A percentile compares a stretch with the other conserved stretches of the same genome.
phyloP scores from a whole-genome alignment of 2,888 invertebrate genomes.

The Trissolcus brochymenae region DNA sequence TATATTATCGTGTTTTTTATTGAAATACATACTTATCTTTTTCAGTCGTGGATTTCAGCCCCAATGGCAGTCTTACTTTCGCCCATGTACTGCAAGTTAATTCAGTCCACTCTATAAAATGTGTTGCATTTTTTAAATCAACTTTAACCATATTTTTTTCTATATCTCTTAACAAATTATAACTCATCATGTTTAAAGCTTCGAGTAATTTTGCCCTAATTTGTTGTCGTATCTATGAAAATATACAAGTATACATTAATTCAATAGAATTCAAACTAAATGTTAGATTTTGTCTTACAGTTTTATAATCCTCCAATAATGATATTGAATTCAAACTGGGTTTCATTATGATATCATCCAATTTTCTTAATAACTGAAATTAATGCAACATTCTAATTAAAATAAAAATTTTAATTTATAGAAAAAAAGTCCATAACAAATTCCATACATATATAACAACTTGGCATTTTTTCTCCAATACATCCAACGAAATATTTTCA shows the following conservation, averaged over 20 bases:
- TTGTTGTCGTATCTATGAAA: conserved; percentile 71
- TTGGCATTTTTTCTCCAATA: conserved; percentile 76
- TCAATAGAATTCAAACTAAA: conserved; percentile 3
- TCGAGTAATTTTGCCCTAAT: conserved; percentile 76
- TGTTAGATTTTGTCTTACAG: conserved; percentile 69
- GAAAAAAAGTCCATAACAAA: not conserved
- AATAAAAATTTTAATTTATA: conserved; percentile 14
- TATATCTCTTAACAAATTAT: conserved; percentile 77
- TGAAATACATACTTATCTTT: conserved; percentile 65
- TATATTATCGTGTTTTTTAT: too few relatives aligned
- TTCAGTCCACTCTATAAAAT: conserved; percentile 71
- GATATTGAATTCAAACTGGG: conserved; percentile 72
- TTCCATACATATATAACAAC: conserved; percentile 77
- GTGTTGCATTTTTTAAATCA: conserved; percentile 77
- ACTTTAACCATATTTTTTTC: conserved; percentile 76
- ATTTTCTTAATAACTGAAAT: conserved; percentile 78
- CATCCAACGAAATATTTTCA: conserved; percentile 75
- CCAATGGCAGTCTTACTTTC: conserved; percentile 75
- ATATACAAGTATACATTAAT: not conserved
- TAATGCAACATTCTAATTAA: not conserved
- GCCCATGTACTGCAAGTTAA: conserved; percentile 77
- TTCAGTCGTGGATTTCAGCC: conserved; percentile 65
- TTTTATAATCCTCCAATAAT: conserved; percentile 77
- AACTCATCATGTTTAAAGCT: conserved; percentile 77
- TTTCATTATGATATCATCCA: conserved; percentile 78